These are phyloP conservation scores for Drosophila navojoa DNA, from an alignment of 1,140 invertebrate species.

Conservation along the genomic window DNA sequence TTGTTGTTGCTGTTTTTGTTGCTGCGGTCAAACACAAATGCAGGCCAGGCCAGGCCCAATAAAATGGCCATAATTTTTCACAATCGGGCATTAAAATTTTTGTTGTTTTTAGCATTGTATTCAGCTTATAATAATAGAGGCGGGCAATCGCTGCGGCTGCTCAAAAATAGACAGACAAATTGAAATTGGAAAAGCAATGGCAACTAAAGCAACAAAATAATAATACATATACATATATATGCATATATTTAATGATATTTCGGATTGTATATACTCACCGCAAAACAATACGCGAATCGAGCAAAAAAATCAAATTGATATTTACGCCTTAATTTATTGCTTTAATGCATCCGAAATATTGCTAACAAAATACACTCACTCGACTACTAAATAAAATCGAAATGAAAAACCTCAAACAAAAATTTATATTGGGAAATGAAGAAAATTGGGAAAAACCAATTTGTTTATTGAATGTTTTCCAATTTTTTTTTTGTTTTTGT, in stretches of 20 bases:
- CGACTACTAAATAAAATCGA: constrained; percentile 10
- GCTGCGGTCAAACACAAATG: constrained; percentile 5
- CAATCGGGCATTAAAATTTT: constrained; percentile 32
- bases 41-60: constrained; percentile 4
- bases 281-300: constrained; percentile 28
- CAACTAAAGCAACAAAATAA: constrained; percentile 5
- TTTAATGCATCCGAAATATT: constrained; percentile 35
- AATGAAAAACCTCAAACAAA: not conserved
- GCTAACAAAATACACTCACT: constrained; percentile 32
- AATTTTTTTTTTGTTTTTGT: not conserved
- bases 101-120: constrained; percentile 24
- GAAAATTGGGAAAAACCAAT: constrained; percentile 10
- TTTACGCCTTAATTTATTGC: constrained; percentile 44
- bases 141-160: constrained; percentile 2
- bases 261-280: constrained; percentile 42
- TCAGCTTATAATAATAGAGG: constrained; percentile 20
- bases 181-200: constrained; percentile 11
- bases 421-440: too few species aligned
- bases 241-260: not conserved
- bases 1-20: constrained; percentile 9
- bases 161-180: constrained; percentile 53
- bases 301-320: constrained; percentile 47
- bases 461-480: constrained; percentile 15
- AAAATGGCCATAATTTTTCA: constrained; percentile 41
- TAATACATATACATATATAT: constrained; percentile 8